Conservation (phyloP, 2,113 vertebrate genomes). For the Lates calcarifer region DNA sequence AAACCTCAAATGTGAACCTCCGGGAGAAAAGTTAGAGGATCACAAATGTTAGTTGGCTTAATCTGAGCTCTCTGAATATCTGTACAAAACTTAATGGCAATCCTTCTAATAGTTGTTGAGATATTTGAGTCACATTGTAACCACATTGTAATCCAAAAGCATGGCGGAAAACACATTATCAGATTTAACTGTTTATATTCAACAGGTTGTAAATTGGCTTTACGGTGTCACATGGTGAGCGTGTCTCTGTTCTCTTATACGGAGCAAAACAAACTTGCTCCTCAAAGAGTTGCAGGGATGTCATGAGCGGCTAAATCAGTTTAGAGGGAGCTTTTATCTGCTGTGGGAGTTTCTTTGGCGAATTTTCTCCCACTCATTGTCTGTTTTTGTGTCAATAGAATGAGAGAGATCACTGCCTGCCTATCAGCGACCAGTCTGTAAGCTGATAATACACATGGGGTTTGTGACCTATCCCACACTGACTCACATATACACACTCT, state of each 20-base stretch:
- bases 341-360: constrained; percentile 20
- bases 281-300: constrained; percentile 29
- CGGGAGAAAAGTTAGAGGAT: too few species aligned
- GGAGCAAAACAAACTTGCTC: constrained; percentile 9
- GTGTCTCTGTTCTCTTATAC: not conserved
- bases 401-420: constrained; percentile 20
- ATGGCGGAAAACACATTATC: not conserved
- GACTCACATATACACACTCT: constrained; percentile 12
- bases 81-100: not conserved
- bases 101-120: not conserved
- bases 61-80: too few species aligned
- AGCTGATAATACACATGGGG: constrained; percentile 22
- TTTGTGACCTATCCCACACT: constrained; percentile 22
- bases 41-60: too few species aligned
- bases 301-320: constrained; percentile 10
- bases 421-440: not conserved
- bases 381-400: constrained; percentile 23
- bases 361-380: not conserved
- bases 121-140: not conserved
- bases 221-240: constrained; percentile 1
- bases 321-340: constrained; percentile 37
- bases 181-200: constrained; percentile 21
- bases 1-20: not conserved
- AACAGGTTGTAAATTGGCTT: constrained; percentile 9
- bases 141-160: too few species aligned